Evolutionary conservation across 2,797 vertebrate species (phyloP).

Genomic region (Chelonia mydas): DNA sequence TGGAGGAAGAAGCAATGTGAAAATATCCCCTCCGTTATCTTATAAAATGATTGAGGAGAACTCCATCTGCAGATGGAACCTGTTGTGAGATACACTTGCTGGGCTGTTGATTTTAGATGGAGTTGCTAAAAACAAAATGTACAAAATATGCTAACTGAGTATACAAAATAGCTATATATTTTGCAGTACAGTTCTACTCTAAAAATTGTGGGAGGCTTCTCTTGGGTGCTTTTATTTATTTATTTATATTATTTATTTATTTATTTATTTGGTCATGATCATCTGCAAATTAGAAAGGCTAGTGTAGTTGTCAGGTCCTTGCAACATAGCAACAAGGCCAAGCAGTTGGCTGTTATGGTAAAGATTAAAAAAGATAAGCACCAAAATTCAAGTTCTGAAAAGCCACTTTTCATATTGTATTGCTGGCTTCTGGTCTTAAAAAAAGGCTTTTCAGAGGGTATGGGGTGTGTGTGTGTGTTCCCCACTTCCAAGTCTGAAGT

Average conservation of each 20-base stretch:
- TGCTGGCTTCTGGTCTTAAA: not conserved
- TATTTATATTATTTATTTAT: too few species aligned
- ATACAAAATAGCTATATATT: not conserved
- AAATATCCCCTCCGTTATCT: not conserved
- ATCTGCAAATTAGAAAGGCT: not conserved
- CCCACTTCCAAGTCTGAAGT: not conserved
- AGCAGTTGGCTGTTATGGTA: not conserved
- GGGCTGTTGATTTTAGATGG: not conserved
- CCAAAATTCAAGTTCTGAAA: not conserved
- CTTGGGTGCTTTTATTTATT: not conserved
- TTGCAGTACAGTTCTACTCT: not conserved
- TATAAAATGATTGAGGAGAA: not conserved
- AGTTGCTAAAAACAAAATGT: not conserved
- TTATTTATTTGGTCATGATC: not conserved
- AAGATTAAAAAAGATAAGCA: not conserved
- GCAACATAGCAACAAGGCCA: not conserved
- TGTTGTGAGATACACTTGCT: not conserved
- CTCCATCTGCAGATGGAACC: not conserved
- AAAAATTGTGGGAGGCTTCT: not conserved
- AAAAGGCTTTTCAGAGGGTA: not conserved
- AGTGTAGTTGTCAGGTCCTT: not conserved
- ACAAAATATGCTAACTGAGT: not conserved
- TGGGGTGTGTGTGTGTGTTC: not conserved
- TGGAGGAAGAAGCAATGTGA: not conserved
- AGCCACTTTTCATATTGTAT: not conserved